Evolutionary conservation across 2,888 invertebrate genomes (phyloP), one percentile per base, ranked within the genome.

Genomic region (Epinotia ramella): DNA sequence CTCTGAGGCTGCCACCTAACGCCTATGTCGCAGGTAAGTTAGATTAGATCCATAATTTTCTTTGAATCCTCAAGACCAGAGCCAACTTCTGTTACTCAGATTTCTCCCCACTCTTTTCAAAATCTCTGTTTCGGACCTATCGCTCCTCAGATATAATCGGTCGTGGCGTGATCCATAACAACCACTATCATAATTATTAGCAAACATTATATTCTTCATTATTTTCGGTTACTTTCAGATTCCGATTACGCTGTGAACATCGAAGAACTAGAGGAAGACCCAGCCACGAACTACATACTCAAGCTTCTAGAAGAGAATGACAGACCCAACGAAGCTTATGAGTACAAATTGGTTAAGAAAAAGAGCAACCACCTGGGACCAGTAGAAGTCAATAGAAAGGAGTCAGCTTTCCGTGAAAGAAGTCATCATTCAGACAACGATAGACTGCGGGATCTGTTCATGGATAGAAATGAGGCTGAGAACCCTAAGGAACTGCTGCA

Each of bases 261-360:
- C 7, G 92, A 91, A 79, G 91, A 91, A 65, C 71, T 87, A n/a
- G 89, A 90, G 40, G 89, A 91, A 1, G 90, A 91, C 79, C 87
- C 88, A 1, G 81, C 84, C 63, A 85, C 89, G 6, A 91, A 92
- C 79, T 94, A 94, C 71, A 82, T 92, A 20, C 87, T 93, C 1
- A 92, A 91, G 78, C 84, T 93, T 57, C 79, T 92, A 65, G 91
- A 89, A 62, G 88, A 89, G n/a, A 89, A 90, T 57, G 93, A 94
- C 78, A 89, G 91, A 78, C 89, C 95, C 73, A 91, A 94, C 28
- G 95, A 95, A 68, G 86, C 94, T 2, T 96, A 95, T 78, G 93
- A 96, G 79, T 96, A 96, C 80, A 95, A 88, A 82, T 82, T 93
- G 24, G 94, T 95, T 24, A 95, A 95, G 82, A 95, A 95, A 81